Base-by-base conservation (phyloP, 2,888 invertebrate genomes). In the Drosophila mulleri region DNA sequence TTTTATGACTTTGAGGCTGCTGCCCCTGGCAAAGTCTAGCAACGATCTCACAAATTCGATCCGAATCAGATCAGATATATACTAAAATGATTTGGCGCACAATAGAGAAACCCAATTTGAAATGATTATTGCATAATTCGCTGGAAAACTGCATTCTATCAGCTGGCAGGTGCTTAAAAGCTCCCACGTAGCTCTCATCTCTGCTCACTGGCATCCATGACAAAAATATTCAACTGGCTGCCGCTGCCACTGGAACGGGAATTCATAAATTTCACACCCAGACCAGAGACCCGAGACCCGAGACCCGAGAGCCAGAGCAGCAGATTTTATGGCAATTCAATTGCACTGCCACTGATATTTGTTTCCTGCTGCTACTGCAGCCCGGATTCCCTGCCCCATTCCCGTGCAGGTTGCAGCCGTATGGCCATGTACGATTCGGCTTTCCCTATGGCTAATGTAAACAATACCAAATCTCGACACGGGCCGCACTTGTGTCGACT, bases 301-400 rank as follows among this genome's bases (percentile, higher is more conserved):
- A 41, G 41, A 41, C 0, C 18, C 48, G 48, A 59, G 47, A 61
- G 50, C 45, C 58, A 52, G 58, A 63, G 48, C 66, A 60, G 52
- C 57, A 39, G 59, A 73, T 84, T 84, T 84, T 81, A 84, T 89
- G 77, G 84, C 87, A 73, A 87, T 86, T 89, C 84, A 89, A 84
- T 84, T 84, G 84, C 87, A 70, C 50, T 60, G 79, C 58, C 80
- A 86, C 66, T 71, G 87, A 79, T 70, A 79, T 82, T 82, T 63
- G 89, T 70, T 84, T 84, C 84, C 84, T 84, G 84, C 83, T 78
- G 72, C 68, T 67, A 39, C 62, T 60, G 44, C 52, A 45, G 52
- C 37, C 39, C 47, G 48, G 57, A 60, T 66, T 50, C 73, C 47
- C 44, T 57, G 58, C 56, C 59, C 78, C 59, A 50, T 66, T 50